Evolutionary conservation across 2,888 invertebrate genomes (phyloP), one percentile per base, ranked within the genome.

Genomic region (Masnerella sp.): DNA sequence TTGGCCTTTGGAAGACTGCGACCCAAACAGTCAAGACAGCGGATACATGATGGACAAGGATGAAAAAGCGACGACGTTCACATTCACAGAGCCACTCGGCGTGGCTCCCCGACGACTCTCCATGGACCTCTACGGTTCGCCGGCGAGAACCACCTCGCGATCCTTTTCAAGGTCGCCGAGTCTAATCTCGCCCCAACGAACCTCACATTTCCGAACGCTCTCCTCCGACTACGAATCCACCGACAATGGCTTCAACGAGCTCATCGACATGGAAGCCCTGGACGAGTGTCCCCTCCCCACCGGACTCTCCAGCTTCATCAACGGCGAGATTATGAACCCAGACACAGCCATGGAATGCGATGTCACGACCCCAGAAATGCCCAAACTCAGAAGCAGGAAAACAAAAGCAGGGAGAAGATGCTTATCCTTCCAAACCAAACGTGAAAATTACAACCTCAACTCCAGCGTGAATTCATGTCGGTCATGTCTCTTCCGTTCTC

Each of bases 191-290:
- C 83, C 85, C 0, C 69, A 59, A 4, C 67, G 77, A 4, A 43
- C 72, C 2, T 65, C 61, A 0, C 83, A 89, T 5, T 89, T 89
- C 69, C 88, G 89, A 36, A 90, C 88, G 70, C 85, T 91, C 14
- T 90, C 90, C 2, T 88, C 89, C 0, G 89, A 89, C 25, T 91
- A 91, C 84, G 90, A 90, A 67, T 91, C 91, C 14, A 89, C 90
- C 82, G 92, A 92, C 83, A 92, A 92, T 77, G 92, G 91, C 45
- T 92, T 91, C 80, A 88, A 91, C 82, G 92, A 92, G 47, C 88
- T 92, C 62, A 89, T 91, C 52, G 91, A 91, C 79, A 88, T 91
- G 81, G 92, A 92, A 54, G 87, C 89, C 25, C 81, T 90, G 32
- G 89, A 90, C 56, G 80, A 81, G 0, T 38, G 49, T 4, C 84